Percentiles rank a stretch among this genome's conserved stretches.
Conservation (phyloP, 2,797 vertebrate genomes). For the Cygnus olor region DNA sequence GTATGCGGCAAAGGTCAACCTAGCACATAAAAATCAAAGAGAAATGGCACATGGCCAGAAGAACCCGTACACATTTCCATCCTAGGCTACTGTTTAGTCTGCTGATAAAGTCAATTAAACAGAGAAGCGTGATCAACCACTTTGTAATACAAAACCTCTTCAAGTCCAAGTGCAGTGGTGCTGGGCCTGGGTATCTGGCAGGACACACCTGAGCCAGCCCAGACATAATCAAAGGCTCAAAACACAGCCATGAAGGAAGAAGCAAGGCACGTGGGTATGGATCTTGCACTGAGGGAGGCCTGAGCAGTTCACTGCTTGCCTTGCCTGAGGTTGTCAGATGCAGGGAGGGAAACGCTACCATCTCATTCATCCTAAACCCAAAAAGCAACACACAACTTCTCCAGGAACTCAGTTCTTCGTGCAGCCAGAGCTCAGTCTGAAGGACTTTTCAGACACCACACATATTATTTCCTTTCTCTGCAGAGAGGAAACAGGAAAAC, state of each 20-base stretch:
- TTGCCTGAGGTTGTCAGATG: neutral
- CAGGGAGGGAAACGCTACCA: neutral
- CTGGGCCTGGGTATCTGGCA: neutral
- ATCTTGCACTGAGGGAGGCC: neutral
- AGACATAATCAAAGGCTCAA: neutral
- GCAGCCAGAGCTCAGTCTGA: neutral
- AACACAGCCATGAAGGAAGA: neutral
- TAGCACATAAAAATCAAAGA: neutral
- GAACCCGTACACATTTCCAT: neutral
- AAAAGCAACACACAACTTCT: neutral
- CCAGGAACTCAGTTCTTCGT: neutral
- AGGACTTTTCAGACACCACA: neutral
- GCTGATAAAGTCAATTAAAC: neutral
- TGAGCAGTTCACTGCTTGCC: neutral
- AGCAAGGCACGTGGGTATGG: neutral
- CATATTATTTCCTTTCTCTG: neutral
- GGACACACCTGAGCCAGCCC: neutral
- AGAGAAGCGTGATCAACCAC: neutral
- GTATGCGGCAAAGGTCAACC: neutral
- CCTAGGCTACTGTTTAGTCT: neutral
- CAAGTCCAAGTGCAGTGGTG: neutral
- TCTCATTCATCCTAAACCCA: neutral
- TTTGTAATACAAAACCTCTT: neutral
- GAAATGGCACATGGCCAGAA: accelerated
- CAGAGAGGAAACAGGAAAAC: neutral